These are phyloP conservation scores for Vipera latastei DNA, from an alignment of 2,797 vertebrate genomes.

Conservation along the genomic window DNA sequence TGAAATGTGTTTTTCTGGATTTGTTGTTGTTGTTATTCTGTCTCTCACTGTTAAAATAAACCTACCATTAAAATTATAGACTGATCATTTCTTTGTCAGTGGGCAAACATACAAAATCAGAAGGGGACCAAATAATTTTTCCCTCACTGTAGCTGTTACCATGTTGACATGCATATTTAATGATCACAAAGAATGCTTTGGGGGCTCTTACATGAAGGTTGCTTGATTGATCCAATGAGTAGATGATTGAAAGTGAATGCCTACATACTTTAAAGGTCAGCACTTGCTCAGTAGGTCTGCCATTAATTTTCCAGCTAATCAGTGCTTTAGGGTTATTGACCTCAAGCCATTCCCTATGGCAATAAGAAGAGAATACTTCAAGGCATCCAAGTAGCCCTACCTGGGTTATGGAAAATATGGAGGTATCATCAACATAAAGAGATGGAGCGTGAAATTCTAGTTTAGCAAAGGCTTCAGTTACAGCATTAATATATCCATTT, in stretches of 20 bases:
- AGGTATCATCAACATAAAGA: neutral
- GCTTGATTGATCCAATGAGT: neutral
- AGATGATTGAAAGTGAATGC: neutral
- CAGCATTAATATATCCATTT: neutral
- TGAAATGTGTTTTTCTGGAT: too few relatives aligned
- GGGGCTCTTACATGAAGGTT: neutral
- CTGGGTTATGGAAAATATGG: neutral
- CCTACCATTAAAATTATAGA: too few relatives aligned
- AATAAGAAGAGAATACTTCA: neutral
- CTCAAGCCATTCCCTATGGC: neutral
- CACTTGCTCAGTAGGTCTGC: neutral
- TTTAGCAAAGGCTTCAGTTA: neutral
- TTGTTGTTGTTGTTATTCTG: too few relatives aligned
- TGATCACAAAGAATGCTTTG: neutral
- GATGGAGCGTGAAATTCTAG: neutral
- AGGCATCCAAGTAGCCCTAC: neutral
- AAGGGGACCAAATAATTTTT: too few relatives aligned
- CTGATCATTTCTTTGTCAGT: too few relatives aligned
- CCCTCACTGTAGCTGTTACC: neutral
- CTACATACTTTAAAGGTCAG: neutral
- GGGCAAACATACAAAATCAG: too few relatives aligned
- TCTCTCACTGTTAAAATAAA: too few relatives aligned
- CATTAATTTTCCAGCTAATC: neutral
- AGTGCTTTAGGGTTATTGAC: neutral
- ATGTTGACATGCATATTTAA: neutral